These are phyloP conservation scores for Aegotheles bennettii DNA, from an alignment of 2,113 vertebrate genomes.

Conservation along the genomic window DNA sequence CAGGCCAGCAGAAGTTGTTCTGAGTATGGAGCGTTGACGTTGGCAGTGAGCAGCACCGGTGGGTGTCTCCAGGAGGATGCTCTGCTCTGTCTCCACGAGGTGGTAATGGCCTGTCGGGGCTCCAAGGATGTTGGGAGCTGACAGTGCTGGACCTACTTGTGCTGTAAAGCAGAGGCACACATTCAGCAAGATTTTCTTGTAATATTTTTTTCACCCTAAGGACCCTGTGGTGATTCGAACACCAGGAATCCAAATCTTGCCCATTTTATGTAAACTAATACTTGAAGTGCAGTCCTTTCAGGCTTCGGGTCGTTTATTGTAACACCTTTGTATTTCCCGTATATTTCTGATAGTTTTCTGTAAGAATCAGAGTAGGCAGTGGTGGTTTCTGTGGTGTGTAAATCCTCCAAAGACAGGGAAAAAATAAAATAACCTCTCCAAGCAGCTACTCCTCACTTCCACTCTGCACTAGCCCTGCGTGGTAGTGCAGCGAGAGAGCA, in stretches of 20 bases:
- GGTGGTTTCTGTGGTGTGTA: background rate
- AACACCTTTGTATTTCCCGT: background rate
- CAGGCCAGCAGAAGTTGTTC: background rate
- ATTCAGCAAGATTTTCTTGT: background rate
- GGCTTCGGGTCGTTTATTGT: background rate
- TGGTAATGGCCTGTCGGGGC: accelerated
- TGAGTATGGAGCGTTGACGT: accelerated
- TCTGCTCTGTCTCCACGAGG: background rate
- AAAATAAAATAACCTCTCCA: background rate
- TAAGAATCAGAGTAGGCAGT: background rate
- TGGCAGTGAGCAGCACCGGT: background rate
- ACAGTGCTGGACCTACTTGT: background rate
- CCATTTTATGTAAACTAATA: background rate
- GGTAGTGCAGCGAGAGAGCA: background rate
- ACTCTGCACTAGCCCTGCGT: background rate
- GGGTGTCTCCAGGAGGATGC: accelerated
- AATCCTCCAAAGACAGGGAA: background rate
- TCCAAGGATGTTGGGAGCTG: accelerated
- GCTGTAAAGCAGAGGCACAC: background rate
- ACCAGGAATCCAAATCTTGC: background rate
- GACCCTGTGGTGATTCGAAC: background rate
- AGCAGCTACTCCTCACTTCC: background rate
- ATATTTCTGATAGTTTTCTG: background rate
- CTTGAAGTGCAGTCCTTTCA: background rate
- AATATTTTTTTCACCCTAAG: background rate